Evolutionary conservation across 2,113 vertebrate species (phyloP).

Genomic region (Synchiropus splendidus): DNA sequence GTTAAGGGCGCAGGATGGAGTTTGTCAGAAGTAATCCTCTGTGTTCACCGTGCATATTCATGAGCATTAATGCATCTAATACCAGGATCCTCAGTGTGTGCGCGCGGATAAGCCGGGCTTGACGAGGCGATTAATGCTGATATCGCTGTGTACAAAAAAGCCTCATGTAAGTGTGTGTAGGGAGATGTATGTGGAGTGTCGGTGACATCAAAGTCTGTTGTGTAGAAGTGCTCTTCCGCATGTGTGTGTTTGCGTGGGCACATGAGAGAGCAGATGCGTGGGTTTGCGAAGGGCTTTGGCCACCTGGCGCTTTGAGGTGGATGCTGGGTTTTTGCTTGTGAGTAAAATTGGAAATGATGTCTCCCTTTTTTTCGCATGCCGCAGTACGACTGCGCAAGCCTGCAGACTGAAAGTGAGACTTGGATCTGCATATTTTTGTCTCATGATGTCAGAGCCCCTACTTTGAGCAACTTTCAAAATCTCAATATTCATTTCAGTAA

Average conservation of each 20-base stretch:
- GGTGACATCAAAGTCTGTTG: conserved; percentile 54
- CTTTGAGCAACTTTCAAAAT: no score
- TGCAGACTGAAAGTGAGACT: conserved; percentile 4
- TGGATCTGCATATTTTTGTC: conserved; percentile 4
- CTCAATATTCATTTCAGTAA: no score
- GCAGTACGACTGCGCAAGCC: no score
- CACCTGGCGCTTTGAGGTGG: conserved; percentile 63
- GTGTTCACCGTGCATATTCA: conserved; percentile 57
- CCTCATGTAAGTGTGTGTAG: conserved; percentile 30
- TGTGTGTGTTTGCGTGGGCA: conserved; percentile 52
- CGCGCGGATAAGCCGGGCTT: conserved; percentile 53
- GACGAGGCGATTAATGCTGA: conserved; percentile 49
- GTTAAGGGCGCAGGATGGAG: conserved; percentile 13
- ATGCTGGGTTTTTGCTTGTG: conserved; percentile 34
- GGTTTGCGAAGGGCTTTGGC: conserved; percentile 57
- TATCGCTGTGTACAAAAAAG: conserved; percentile 55
- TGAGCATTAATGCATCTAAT: conserved; percentile 60
- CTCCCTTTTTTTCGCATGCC: conserved; percentile 14
- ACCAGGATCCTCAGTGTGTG: conserved; percentile 48
- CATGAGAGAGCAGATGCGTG: conserved; percentile 56
- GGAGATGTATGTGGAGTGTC: conserved; percentile 44
- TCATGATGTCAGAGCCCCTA: conserved; percentile 1
- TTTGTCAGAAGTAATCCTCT: conserved; percentile 53
- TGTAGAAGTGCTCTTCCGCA: conserved; percentile 33
- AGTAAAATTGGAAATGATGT: conserved; percentile 50